These are phyloP conservation scores for Sebastes kiyomatsui DNA, from an alignment of 2,797 vertebrate species.

Conservation along the genomic window DNA sequence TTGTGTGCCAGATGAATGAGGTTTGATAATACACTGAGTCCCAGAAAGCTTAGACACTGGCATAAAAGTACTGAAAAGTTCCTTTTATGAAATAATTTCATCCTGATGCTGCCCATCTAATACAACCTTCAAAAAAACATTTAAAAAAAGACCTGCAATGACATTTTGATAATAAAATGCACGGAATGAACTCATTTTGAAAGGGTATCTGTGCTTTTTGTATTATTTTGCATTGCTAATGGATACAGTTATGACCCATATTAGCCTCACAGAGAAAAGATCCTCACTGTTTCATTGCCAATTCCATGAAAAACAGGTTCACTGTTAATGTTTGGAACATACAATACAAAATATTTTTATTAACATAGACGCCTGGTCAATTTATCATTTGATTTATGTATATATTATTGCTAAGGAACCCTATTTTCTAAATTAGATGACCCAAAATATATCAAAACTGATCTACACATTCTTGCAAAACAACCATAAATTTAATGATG, in stretches of 20 bases:
- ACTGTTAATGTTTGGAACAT: background rate
- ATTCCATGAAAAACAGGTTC: background rate
- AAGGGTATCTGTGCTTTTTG: background rate
- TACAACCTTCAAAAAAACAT: background rate
- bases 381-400: background rate
- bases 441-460: background rate
- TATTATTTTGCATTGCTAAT: slow-evolving; percentile 5
- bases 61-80: slow-evolving; percentile 2
- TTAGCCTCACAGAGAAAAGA: background rate
- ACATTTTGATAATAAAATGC: background rate
- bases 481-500: background rate
- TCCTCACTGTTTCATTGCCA: background rate
- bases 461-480: background rate
- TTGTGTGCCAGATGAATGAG: background rate
- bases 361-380: background rate
- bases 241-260: background rate
- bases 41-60: background rate
- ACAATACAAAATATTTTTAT: background rate
- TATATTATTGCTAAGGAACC: background rate
- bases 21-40: background rate
- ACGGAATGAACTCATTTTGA: background rate
- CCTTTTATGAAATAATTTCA: background rate
- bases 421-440: background rate
- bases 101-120: background rate
- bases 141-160: background rate